Conservation (phyloP, 2,797 vertebrate species). For the Iguana delicatissima region DNA sequence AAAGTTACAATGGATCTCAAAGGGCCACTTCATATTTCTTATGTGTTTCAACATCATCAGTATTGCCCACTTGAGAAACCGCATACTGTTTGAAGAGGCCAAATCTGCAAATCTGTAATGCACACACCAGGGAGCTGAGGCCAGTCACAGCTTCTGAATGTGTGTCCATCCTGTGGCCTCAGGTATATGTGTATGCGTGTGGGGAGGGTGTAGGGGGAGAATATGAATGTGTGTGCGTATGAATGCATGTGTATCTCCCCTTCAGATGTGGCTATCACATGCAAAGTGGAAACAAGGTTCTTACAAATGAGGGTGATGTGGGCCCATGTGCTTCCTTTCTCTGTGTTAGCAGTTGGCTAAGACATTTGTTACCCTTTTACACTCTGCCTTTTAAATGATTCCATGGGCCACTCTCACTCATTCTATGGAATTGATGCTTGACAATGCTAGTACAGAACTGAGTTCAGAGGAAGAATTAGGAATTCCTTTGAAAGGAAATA, state of each 20-base stretch:
- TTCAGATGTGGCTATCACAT: neutral
- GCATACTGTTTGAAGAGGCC: neutral
- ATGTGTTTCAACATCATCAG: conserved; percentile 14
- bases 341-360: neutral
- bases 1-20: conserved; percentile 67
- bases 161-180: neutral
- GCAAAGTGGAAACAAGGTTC: neutral
- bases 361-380: conserved; percentile 53
- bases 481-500: conserved; percentile 66
- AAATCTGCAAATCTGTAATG: conserved; percentile 19
- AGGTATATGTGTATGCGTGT: neutral
- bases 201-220: neutral
- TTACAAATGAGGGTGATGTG: neutral
- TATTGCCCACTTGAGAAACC: neutral
- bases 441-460: conserved; percentile 49
- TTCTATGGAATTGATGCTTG: conserved; percentile 53
- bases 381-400: conserved; percentile 59
- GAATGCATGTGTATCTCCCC: neutral
- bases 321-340: conserved; percentile 65
- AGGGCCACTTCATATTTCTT: conserved; percentile 17
- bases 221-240: neutral
- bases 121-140: neutral
- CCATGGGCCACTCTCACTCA: conserved; percentile 60
- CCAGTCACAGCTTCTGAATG: neutral
- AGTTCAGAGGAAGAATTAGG: conserved; percentile 70